These are phyloP conservation scores for Crotalus horridus DNA, from an alignment of 2,113 vertebrate species.

Conservation along the genomic window DNA sequence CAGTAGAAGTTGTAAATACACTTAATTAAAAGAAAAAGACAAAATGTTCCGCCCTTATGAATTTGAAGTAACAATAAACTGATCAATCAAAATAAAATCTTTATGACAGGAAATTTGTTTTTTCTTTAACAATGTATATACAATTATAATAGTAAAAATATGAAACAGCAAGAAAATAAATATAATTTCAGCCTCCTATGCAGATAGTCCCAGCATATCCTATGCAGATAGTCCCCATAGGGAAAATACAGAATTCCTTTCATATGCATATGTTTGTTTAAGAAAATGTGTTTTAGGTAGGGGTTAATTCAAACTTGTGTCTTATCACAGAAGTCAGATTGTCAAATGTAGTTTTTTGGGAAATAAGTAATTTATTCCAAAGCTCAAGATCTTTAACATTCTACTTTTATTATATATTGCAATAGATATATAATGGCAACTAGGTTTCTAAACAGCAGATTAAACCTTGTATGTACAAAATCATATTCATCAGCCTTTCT, in stretches of 20 bases:
- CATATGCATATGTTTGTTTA: neutral
- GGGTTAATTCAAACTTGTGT: neutral
- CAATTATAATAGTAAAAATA: neutral
- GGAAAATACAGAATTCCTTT: neutral
- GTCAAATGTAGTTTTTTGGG: neutral
- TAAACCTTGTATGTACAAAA: neutral
- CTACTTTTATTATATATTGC: neutral
- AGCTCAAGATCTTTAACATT: neutral
- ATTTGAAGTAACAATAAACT: conserved; percentile 4
- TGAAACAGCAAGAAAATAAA: conserved; percentile 9
- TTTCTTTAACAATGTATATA: neutral
- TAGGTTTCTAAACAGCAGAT: neutral
- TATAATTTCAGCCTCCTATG: neutral
- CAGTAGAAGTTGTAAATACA: neutral
- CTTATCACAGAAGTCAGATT: neutral
- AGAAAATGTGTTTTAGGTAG: neutral
- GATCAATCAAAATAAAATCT: neutral
- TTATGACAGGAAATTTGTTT: conserved; percentile 4
- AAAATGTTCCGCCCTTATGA: neutral
- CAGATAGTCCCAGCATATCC: neutral
- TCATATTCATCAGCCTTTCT: neutral
- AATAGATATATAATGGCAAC: neutral
- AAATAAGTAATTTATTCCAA: neutral
- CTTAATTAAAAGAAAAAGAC: neutral
- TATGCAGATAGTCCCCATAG: neutral